These are phyloP conservation scores for Eulemur macaco DNA, from an alignment of 2,113 vertebrate species.

Conservation along the genomic window DNA sequence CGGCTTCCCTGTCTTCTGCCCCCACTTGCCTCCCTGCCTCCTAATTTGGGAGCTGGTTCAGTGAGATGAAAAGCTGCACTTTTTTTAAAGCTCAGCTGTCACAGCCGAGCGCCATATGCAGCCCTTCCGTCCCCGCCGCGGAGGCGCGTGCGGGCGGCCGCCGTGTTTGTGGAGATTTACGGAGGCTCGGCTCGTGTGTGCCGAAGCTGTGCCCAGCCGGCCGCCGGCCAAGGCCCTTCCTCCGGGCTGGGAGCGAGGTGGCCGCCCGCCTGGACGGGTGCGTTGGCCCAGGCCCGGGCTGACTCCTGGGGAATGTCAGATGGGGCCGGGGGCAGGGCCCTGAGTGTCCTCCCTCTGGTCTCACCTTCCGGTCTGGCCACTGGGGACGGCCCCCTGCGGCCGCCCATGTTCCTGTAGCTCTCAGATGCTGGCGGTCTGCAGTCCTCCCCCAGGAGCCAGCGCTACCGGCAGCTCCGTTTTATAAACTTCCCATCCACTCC, in stretches of 20 bases:
- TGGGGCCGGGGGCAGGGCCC: conserved; percentile 77
- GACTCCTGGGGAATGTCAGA: conserved; percentile 75
- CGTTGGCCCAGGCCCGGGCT: conserved; percentile 78
- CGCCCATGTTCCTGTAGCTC: conserved; percentile 47
- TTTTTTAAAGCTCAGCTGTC: conserved; percentile 86
- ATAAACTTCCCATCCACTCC: neutral
- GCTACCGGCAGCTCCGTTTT: neutral
- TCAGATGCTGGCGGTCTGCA: conserved; percentile 61
- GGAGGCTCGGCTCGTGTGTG: conserved; percentile 83
- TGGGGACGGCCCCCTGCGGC: neutral
- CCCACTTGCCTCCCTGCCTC: conserved; percentile 53
- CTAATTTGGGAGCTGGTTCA: conserved; percentile 81
- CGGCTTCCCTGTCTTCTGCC: neutral
- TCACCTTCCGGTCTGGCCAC: conserved; percentile 1
- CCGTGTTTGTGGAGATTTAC: conserved; percentile 86
- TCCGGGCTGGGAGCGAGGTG: conserved; percentile 30
- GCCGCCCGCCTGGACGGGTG: conserved; percentile 77
- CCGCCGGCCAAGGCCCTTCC: conserved; percentile 81
- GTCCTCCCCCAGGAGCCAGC: neutral
- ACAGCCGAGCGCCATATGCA: conserved; percentile 86
- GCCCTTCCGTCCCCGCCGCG: conserved; percentile 83
- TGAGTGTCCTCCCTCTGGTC: conserved; percentile 39
- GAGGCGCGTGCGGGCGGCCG: conserved; percentile 83
- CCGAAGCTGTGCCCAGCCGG: conserved; percentile 84
- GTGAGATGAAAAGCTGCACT: conserved; percentile 83